phyloP scores from a whole-genome alignment of 1,140 invertebrate genomes.

The Hirudo medicinalis region DNA sequence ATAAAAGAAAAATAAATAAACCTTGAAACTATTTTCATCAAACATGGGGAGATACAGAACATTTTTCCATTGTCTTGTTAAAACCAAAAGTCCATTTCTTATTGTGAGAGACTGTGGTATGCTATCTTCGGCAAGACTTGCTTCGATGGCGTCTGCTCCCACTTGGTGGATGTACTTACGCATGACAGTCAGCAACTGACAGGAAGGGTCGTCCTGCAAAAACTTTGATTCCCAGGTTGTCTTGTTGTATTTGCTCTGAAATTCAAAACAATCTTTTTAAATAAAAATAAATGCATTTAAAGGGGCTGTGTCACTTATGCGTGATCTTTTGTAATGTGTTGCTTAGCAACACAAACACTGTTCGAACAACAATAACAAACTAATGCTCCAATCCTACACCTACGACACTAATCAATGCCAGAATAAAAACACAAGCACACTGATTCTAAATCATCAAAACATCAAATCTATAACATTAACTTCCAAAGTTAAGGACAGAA shows the following conservation, averaged over 20 bases:
- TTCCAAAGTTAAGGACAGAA: too few species aligned
- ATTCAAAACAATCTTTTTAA: slow-evolving; percentile 17
- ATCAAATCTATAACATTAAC: too few species aligned
- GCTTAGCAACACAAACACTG: too few species aligned
- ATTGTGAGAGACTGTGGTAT: slow-evolving; percentile 73
- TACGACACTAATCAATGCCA: too few species aligned
- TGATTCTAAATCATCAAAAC: too few species aligned
- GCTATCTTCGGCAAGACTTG: slow-evolving; percentile 64
- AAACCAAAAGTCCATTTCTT: slow-evolving; percentile 73
- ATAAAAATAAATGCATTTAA: neutral
- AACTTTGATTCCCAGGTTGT: slow-evolving; percentile 74
- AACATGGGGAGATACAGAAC: slow-evolving; percentile 81
- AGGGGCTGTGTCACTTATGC: neutral
- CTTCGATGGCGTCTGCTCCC: slow-evolving; percentile 60
- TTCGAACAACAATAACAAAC: too few species aligned
- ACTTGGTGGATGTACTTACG: slow-evolving; percentile 67
- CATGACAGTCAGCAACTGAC: slow-evolving; percentile 77
- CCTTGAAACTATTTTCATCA: slow-evolving; percentile 64
- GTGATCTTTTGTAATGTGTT: neutral
- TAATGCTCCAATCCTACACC: too few species aligned
- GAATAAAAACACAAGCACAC: too few species aligned
- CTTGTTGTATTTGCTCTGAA: slow-evolving; percentile 75
- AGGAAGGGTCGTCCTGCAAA: slow-evolving; percentile 84
- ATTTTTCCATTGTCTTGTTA: slow-evolving; percentile 92
- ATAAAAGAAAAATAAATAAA: neutral